phyloP scores from a whole-genome alignment of 1,140 invertebrate genomes.

The Drosophila setifemur region DNA sequence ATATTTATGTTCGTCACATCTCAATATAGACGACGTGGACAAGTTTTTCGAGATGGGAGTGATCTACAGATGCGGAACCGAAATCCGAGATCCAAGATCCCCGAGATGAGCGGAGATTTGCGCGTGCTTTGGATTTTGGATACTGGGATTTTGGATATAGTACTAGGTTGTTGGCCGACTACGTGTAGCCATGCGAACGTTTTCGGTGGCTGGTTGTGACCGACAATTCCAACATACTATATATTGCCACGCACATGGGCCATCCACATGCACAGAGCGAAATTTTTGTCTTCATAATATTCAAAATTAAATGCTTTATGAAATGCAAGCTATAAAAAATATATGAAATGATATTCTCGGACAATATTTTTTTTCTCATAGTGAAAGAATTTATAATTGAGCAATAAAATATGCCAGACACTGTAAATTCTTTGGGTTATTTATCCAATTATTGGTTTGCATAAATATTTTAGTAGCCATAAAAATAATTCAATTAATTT shows the following conservation, averaged over 20 bases:
- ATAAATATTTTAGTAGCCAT: background rate
- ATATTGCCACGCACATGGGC: slow-evolving; percentile 32
- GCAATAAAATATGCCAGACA: background rate
- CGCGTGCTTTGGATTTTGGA: slow-evolving; percentile 19
- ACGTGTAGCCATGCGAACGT: slow-evolving; percentile 68
- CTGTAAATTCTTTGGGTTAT: background rate
- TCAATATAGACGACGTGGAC: slow-evolving; percentile 20
- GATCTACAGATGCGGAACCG: background rate
- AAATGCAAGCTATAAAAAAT: no score
- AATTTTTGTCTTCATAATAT: background rate
- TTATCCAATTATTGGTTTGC: background rate
- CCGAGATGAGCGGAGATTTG: slow-evolving; percentile 10
- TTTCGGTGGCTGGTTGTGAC: slow-evolving; percentile 50
- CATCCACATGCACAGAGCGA: slow-evolving; percentile 12
- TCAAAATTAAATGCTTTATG: no score
- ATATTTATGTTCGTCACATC: background rate
- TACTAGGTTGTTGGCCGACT: background rate
- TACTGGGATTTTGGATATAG: background rate
- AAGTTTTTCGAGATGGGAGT: slow-evolving; percentile 3
- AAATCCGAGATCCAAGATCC: background rate
- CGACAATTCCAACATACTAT: slow-evolving; percentile 42
- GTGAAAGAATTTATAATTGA: background rate
- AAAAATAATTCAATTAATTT: no score
- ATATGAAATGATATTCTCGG: no score
- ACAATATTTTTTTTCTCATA: background rate